These are phyloP conservation scores for Hystrix cristata DNA, from an alignment of 2,113 vertebrate species.

Conservation along the genomic window DNA sequence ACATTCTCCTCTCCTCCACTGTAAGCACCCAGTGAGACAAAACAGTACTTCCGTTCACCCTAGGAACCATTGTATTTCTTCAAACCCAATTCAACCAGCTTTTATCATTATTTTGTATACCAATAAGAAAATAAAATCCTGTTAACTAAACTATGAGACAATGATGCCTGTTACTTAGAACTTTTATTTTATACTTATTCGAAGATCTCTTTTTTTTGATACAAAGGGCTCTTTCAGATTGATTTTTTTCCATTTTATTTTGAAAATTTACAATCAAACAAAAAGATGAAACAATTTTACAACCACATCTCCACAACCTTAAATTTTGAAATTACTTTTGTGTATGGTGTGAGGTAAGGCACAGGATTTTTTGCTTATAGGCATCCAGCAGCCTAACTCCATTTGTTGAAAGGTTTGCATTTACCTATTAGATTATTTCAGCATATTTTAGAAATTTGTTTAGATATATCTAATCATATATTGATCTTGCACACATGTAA, in stretches of 20 bases:
- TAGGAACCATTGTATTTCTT: too few species aligned
- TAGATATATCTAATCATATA: neutral
- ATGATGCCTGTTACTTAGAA: neutral
- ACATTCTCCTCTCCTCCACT: too few species aligned
- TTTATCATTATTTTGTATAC: neutral
- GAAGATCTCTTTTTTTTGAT: neutral
- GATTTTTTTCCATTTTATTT: constrained; percentile 9
- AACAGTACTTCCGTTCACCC: too few species aligned
- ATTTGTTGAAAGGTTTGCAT: constrained; percentile 1
- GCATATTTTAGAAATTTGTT: neutral
- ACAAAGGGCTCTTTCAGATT: neutral
- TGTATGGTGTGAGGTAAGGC: neutral
- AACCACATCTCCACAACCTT: neutral
- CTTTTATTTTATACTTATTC: constrained; percentile 38
- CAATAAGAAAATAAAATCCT: neutral
- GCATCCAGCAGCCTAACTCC: neutral
- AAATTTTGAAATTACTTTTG: constrained; percentile 36
- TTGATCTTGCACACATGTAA: neutral
- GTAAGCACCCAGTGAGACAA: too few species aligned
- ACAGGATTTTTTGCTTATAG: neutral
- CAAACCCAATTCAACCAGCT: too few species aligned
- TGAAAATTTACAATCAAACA: neutral
- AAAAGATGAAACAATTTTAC: neutral
- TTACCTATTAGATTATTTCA: constrained; percentile 20
- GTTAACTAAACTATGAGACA: neutral